A percentile compares a stretch with the other conserved stretches of the same genome.
phyloP scores from a whole-genome alignment of 1,140 invertebrate genomes.

The Brachystomella parvula region DNA sequence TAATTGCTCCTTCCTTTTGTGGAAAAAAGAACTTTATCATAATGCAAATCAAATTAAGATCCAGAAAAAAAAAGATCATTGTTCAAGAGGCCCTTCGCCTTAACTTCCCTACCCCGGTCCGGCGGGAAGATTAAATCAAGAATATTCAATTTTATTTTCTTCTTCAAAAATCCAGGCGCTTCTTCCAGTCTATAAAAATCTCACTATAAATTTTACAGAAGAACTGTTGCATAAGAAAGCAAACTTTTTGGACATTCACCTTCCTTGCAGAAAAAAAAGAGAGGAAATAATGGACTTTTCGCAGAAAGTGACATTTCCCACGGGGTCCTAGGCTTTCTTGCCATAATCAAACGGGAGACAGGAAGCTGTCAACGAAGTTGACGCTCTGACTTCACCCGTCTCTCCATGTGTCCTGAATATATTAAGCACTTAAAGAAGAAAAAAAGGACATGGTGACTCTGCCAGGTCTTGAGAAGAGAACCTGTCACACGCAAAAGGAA shows the following conservation, averaged over 20 bases:
- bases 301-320: too few species aligned
- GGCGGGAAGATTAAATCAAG: too few species aligned
- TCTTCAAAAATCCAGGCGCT: too few species aligned
- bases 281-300: too few species aligned
- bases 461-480: too few species aligned
- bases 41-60: constrained; percentile 9
- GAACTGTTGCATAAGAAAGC: too few species aligned
- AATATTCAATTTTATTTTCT: too few species aligned
- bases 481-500: too few species aligned
- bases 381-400: not conserved
- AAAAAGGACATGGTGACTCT: not conserved
- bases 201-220: too few species aligned
- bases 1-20: constrained; percentile 12
- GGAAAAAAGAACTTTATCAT: not conserved
- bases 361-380: not conserved
- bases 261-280: too few species aligned
- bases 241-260: too few species aligned
- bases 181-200: too few species aligned
- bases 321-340: not conserved
- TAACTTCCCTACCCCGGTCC: not conserved
- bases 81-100: not conserved
- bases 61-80: not conserved
- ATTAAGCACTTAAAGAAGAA: constrained; percentile 5
- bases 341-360: not conserved
- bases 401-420: not conserved